A percentile compares a stretch with the other conserved stretches of the same genome.
These are phyloP conservation scores for Platichthys flesus DNA, from an alignment of 2,113 vertebrate species.

Conservation along the genomic window DNA sequence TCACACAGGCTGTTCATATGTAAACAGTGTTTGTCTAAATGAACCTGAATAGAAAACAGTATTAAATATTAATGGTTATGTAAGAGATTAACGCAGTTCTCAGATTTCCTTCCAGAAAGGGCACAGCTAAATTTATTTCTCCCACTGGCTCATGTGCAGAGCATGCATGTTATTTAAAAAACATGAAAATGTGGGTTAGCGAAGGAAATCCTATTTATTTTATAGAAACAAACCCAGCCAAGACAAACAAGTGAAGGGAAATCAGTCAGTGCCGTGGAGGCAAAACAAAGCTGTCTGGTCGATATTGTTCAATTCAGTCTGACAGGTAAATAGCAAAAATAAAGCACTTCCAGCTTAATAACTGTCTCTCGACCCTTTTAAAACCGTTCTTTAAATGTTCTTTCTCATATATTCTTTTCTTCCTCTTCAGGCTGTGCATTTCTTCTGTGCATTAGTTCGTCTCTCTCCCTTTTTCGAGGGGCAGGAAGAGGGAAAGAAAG, in stretches of 20 bases:
- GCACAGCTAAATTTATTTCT: conserved; percentile 17
- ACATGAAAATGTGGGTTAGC: conserved; percentile 2
- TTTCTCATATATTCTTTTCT: neutral
- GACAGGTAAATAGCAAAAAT: conserved; percentile 4
- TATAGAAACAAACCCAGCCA: neutral
- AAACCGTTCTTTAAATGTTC: neutral
- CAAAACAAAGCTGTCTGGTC: conserved; percentile 17
- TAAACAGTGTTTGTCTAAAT: conserved; percentile 24
- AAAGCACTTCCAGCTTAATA: neutral
- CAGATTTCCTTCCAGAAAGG: conserved; percentile 36
- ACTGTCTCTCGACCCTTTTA: neutral
- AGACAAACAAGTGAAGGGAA: neutral
- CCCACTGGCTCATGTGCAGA: conserved; percentile 8
- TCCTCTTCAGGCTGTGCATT: neutral
- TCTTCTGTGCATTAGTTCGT: no score
- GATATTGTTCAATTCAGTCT: neutral
- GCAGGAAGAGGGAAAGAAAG: no score
- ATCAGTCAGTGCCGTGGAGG: neutral
- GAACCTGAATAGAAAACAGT: conserved; percentile 22
- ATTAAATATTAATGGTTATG: conserved; percentile 43
- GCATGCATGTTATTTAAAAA: conserved; percentile 14
- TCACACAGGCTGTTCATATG: conserved; percentile 11
- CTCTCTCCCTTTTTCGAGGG: neutral
- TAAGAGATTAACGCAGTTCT: conserved; percentile 34
- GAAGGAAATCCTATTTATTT: neutral